Conservation (phyloP, 1,140 invertebrate species). For the Eurytemora carolleeae region DNA sequence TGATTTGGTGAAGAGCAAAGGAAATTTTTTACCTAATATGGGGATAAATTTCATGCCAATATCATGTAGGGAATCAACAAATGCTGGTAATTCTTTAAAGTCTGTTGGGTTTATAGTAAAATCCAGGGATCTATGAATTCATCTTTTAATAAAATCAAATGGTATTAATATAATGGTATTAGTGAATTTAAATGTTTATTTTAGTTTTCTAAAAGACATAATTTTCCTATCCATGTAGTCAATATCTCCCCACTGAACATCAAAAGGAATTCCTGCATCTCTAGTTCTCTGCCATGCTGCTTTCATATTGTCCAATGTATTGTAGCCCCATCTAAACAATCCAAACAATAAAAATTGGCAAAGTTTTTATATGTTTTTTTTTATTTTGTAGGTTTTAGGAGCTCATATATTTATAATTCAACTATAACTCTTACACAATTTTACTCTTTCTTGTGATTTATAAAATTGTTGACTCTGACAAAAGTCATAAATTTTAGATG, state of each 20-base stretch:
- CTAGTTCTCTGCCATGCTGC: neutral
- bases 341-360: too few relatives aligned
- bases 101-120: conserved; percentile 52
- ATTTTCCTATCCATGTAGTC: conserved; percentile 69
- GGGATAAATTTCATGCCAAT: conserved; percentile 21
- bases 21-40: neutral
- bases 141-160: too few relatives aligned
- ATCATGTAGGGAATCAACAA: conserved; percentile 46
- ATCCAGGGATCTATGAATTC: conserved; percentile 28
- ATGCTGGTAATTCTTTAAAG: conserved; percentile 46
- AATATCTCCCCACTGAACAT: conserved; percentile 67
- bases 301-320: neutral
- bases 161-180: too few relatives aligned
- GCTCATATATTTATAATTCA: too few relatives aligned
- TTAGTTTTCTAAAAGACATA: neutral
- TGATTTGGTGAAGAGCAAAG: too few relatives aligned
- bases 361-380: too few relatives aligned
- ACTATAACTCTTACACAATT: too few relatives aligned
- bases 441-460: too few relatives aligned
- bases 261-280: conserved; percentile 20
- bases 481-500: too few relatives aligned
- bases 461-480: too few relatives aligned
- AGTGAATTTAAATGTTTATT: neutral
- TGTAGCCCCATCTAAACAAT: conserved; percentile 2
- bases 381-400: too few relatives aligned